Percentiles rank a stretch among this genome's conserved stretches.
These are phyloP conservation scores for Argyresthia albistria DNA, from an alignment of 2,888 invertebrate species.

Conservation along the genomic window DNA sequence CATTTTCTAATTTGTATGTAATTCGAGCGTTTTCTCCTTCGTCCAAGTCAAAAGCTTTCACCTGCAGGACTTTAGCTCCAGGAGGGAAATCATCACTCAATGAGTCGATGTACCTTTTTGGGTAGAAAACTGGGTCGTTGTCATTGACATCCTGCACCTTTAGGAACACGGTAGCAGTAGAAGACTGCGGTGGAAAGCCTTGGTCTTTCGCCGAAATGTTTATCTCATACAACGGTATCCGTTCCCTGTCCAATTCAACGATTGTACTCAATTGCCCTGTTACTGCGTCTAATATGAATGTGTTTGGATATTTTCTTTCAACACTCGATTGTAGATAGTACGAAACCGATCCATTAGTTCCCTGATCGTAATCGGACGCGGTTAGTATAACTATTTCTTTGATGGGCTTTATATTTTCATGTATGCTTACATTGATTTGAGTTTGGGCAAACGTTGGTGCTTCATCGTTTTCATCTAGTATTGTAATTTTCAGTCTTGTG, in stretches of 20 bases:
- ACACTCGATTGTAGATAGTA: slow-evolving; percentile 86
- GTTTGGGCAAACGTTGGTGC: slow-evolving; percentile 87
- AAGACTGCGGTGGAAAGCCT: slow-evolving; percentile 91
- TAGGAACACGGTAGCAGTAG: slow-evolving; percentile 88
- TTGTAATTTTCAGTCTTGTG: slow-evolving; percentile 89
- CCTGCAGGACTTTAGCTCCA: slow-evolving; percentile 78
- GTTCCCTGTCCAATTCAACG: slow-evolving; percentile 86
- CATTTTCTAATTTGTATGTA: slow-evolving; percentile 83
- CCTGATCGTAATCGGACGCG: slow-evolving; percentile 93
- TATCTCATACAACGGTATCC: slow-evolving; percentile 83
- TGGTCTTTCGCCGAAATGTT: slow-evolving; percentile 92
- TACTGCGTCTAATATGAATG: slow-evolving; percentile 85
- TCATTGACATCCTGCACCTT: slow-evolving; percentile 92
- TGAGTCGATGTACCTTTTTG: slow-evolving; percentile 85
- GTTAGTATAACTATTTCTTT: slow-evolving; percentile 87
- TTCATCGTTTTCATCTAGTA: slow-evolving; percentile 96
- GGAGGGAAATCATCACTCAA: slow-evolving; percentile 78
- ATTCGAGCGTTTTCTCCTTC: slow-evolving; percentile 90
- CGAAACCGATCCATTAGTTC: slow-evolving; percentile 92
- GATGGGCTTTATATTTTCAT: slow-evolving; percentile 85
- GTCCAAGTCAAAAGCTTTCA: slow-evolving; percentile 89
- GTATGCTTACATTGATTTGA: slow-evolving; percentile 81
- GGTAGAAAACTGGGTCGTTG: slow-evolving; percentile 93
- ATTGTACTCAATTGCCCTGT: slow-evolving; percentile 89
- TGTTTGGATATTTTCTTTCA: slow-evolving; percentile 85